phyloP scores from a whole-genome alignment of 2,797 vertebrate species.

The Molossus alvarezi region DNA sequence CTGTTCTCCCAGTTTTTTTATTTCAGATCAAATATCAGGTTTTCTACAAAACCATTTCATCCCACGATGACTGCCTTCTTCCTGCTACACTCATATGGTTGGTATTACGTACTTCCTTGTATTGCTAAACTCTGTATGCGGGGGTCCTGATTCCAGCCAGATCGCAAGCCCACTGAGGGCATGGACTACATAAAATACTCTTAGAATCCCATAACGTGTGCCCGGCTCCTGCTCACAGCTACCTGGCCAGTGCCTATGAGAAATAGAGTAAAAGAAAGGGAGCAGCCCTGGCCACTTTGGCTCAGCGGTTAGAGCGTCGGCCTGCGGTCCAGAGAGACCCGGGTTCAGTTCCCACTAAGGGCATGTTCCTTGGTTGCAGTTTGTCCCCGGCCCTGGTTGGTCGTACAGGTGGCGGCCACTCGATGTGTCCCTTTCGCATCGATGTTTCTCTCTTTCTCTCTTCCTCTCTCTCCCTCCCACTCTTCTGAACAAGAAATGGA shows the following conservation, averaged over 20 bases:
- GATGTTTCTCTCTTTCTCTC: too few species aligned
- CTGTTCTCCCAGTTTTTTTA: neutral
- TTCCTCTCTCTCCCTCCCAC: too few species aligned
- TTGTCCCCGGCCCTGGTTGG: too few species aligned
- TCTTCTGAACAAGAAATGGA: too few species aligned
- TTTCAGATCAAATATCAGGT: constrained; percentile 14
- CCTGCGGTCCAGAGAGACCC: too few species aligned
- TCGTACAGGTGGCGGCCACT: too few species aligned
- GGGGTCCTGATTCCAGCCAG: neutral
- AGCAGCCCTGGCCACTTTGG: neutral
- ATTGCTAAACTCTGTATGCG: neutral
- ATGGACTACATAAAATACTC: neutral
- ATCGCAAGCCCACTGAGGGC: neutral
- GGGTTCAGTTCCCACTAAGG: too few species aligned
- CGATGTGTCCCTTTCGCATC: too few species aligned
- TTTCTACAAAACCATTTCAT: neutral
- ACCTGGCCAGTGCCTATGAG: neutral
- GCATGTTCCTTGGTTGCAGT: too few species aligned
- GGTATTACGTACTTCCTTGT: neutral
- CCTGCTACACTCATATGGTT: neutral
- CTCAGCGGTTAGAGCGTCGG: too few species aligned
- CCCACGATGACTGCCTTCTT: neutral
- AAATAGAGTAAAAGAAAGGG: neutral
- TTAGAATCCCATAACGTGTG: neutral
- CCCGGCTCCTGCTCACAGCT: neutral